Conservation (phyloP, 2,888 invertebrate species). For the Leucophora obtusa region DNA sequence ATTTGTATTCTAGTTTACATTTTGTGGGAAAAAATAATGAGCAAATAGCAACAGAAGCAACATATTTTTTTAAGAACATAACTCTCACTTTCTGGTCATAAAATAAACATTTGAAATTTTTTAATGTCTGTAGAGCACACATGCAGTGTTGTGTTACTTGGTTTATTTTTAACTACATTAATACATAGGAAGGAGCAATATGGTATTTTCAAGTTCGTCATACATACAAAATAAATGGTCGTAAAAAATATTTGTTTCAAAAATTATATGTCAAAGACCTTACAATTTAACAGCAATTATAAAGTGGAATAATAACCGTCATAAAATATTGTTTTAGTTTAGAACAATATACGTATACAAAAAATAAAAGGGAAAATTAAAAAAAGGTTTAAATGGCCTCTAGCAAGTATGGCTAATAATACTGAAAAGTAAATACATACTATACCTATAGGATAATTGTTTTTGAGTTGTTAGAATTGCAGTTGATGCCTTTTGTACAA, state of each 20-base stretch:
- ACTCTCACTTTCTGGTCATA: constrained; percentile 49
- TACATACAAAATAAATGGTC: constrained; percentile 27
- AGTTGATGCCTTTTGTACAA: no score
- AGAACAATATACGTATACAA: constrained; percentile 1
- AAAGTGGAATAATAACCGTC: constrained; percentile 47
- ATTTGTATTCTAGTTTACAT: neutral
- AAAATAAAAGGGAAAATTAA: constrained; percentile 46
- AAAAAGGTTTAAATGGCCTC: constrained; percentile 57
- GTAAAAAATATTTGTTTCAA: constrained; percentile 35
- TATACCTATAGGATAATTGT: no score
- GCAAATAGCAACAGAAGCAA: neutral
- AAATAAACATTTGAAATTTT: constrained; percentile 32
- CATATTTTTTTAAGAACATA: constrained; percentile 10
- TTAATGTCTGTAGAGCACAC: constrained; percentile 37
- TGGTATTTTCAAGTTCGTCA: neutral
- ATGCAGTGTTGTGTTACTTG: constrained; percentile 3
- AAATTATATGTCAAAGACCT: constrained; percentile 13
- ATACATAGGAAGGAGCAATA: neutral
- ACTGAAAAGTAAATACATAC: neutral
- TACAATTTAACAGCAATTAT: constrained; percentile 7
- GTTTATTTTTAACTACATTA: neutral
- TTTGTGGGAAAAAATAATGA: neutral
- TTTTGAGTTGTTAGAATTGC: no score
- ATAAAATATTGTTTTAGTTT: constrained; percentile 18
- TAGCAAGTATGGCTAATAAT: neutral